phyloP scores from a whole-genome alignment of 2,797 vertebrate genomes.

The Pelochelys cantorii region DNA sequence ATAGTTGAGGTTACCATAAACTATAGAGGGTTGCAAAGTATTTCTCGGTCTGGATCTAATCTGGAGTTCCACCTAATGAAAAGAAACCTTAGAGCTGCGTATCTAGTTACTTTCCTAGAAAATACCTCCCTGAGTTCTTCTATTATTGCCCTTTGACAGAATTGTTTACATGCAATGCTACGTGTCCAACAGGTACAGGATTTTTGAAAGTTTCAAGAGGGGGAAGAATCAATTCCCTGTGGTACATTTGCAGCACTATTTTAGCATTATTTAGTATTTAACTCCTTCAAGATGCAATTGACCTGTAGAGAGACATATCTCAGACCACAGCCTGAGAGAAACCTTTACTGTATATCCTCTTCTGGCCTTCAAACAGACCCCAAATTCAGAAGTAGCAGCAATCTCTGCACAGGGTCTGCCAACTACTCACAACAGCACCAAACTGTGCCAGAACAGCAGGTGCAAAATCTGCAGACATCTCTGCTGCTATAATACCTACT shows the following conservation, averaged over 20 bases:
- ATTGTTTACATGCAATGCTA: neutral
- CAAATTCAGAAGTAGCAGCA: neutral
- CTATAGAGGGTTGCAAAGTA: neutral
- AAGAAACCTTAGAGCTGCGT: neutral
- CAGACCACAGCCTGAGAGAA: neutral
- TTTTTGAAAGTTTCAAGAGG: neutral
- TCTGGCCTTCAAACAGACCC: neutral
- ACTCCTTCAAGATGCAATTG: neutral
- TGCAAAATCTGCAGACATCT: neutral
- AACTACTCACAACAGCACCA: neutral
- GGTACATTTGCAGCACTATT: neutral
- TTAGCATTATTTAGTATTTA: neutral
- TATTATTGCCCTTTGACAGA: neutral
- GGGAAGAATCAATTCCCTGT: neutral
- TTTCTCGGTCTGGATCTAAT: neutral
- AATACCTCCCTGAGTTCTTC: neutral
- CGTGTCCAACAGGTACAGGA: neutral
- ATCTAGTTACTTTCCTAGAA: neutral
- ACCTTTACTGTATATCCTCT: neutral
- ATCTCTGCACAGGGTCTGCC: neutral
- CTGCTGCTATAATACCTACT: neutral
- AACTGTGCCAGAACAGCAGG: neutral
- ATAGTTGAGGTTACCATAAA: too few relatives aligned
- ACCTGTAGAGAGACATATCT: neutral
- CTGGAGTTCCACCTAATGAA: neutral